Base-by-base conservation (phyloP, 2,113 vertebrate genomes). In the Sciurus niger region DNA sequence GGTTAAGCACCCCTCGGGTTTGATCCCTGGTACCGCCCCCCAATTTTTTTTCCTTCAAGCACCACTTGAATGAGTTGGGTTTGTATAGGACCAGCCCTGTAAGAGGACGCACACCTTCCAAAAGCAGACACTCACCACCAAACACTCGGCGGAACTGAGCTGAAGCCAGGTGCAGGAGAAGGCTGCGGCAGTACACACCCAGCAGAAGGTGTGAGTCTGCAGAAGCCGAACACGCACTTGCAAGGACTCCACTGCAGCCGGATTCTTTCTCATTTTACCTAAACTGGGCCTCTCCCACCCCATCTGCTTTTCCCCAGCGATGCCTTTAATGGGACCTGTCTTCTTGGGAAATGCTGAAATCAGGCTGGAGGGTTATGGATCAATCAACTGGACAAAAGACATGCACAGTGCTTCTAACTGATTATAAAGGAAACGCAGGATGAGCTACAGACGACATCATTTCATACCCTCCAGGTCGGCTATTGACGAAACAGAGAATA, bases 271-370 rank as follows among this genome's bases (percentile, higher is more conserved):
- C 37, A 84, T 17, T 48, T 63, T 60, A 60, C 25, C 70, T 60
- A 68, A 63, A 22, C 68, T 70, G 8, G n/a, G 48, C 60, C 30
- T 77, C 63, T 68, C 14, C 28, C 22, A 34, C 25, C 20, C 3
- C 28, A 14, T 63, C 20, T 6, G 4, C 8, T 0, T 4, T 0
- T 1, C 30, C 51, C 32, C 20, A 46, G 0, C 18, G 58, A 92
- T 83, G 40, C 17, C 40, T 83, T 13, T n/a, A 37, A 53, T 28
- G 73, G 65, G 63, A 73, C 4, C 51, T 51, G 16, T 51, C 16
- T 80, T 92, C 8, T 89, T 68, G 22, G 34, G 24, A 94, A 67
- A 77, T 86, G 65, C n/a, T 58, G 89, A 86, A 86, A 55, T 70
- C 34, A 83, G 73, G 48, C 40, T 8, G 53, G 32, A 22, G n/a